Percentiles rank a stretch among this genome's conserved stretches.
Conservation (phyloP, 2,113 vertebrate genomes). For the Lampris megalopsis region DNA sequence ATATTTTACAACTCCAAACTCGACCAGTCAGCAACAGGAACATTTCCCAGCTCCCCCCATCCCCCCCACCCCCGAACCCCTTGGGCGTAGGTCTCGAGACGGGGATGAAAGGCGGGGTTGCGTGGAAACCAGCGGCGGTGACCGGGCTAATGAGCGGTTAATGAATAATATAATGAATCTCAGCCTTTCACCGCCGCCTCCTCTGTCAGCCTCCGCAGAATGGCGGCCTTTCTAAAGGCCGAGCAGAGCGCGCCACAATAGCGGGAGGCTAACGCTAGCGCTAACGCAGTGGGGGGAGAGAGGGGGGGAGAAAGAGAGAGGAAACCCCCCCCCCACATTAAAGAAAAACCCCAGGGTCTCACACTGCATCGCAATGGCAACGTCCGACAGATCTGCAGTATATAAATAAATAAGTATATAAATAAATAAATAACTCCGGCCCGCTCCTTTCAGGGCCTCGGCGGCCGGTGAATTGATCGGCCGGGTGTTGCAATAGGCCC, state of each 20-base stretch:
- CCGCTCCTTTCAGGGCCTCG: conserved; percentile 85
- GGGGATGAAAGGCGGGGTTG: conserved; percentile 27
- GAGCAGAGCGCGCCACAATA: conserved; percentile 89
- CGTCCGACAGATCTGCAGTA: conserved; percentile 91
- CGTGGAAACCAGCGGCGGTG: conserved; percentile 50
- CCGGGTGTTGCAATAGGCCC: conserved; percentile 89
- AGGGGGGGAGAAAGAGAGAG: no score
- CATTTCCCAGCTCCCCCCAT: no score
- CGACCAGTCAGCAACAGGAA: no score
- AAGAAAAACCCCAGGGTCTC: conserved; percentile 84
- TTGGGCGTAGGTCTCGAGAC: neutral
- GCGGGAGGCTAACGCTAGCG: conserved; percentile 61
- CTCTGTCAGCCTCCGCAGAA: conserved; percentile 60
- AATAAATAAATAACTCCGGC: no score
- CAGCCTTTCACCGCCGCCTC: conserved; percentile 59
- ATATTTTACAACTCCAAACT: no score
- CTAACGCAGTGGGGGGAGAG: no score
- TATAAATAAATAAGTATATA: no score
- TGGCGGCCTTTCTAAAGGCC: conserved; percentile 85
- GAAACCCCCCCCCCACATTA: conserved; percentile 85
- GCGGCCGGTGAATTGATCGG: conserved; percentile 91
- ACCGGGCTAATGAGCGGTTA: conserved; percentile 47
- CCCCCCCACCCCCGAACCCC: no score
- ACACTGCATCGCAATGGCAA: conserved; percentile 44
- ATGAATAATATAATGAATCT: conserved; percentile 57